phyloP scores from a whole-genome alignment of 1,140 invertebrate species.

The Phocides pigmalion region DNA sequence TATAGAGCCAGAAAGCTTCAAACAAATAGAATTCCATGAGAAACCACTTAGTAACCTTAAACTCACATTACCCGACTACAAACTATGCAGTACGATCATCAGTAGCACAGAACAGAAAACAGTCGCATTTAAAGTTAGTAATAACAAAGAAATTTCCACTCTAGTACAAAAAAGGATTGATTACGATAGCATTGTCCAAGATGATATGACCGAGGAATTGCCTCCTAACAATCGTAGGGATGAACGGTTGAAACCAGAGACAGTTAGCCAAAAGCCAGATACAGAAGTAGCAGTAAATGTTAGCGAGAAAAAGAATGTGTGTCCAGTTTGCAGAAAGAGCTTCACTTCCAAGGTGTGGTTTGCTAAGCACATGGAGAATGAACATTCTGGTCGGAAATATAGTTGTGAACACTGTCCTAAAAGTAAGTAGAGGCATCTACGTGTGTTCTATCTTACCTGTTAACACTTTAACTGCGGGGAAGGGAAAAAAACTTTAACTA shows the following conservation, averaged over 20 bases:
- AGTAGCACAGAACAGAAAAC: conserved; percentile 36
- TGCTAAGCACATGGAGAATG: conserved; percentile 67
- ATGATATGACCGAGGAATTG: conserved; percentile 17
- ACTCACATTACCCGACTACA: conserved; percentile 63
- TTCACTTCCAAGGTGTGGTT: conserved; percentile 72
- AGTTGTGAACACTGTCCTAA: conserved; percentile 57
- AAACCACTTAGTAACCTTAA: conserved; percentile 42
- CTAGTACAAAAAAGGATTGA: conserved; percentile 2
- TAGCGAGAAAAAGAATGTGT: conserved; percentile 50
- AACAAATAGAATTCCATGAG: conserved; percentile 33
- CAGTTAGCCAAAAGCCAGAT: neutral
- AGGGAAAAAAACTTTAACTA: too few relatives aligned
- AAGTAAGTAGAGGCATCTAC: conserved; percentile 49
- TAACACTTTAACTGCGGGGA: too few relatives aligned
- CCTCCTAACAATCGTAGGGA: neutral
- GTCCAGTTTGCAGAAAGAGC: conserved; percentile 59
- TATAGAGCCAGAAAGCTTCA: conserved; percentile 54
- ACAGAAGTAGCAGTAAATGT: conserved; percentile 21
- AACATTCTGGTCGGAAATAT: conserved; percentile 60
- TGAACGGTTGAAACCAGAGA: neutral
- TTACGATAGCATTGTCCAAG: conserved; percentile 3
- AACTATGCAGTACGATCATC: conserved; percentile 38
- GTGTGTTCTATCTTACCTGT: too few relatives aligned
- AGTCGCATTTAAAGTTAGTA: conserved; percentile 33
- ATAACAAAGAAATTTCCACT: conserved; percentile 9